Evolutionary conservation across 2,797 vertebrate genomes (phyloP).

Genomic region (Syngnathus acus): DNA sequence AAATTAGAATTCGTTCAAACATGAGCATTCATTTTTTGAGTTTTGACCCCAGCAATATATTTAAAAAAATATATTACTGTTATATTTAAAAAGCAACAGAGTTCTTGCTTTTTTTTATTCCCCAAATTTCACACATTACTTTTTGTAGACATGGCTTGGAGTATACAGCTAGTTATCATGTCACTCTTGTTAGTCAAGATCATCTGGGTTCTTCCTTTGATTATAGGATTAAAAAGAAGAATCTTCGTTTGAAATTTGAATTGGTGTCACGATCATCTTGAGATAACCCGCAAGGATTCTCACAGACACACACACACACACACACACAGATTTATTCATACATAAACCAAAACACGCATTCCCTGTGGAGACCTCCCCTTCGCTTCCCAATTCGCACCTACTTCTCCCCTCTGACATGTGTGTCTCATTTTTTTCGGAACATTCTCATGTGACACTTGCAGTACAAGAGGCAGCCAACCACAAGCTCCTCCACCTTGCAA

Average conservation of each 20-base stretch:
- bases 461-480: constrained; percentile 70
- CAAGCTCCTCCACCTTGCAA: constrained; percentile 21
- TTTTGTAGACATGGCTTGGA: background rate
- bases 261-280: too few species aligned
- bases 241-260: background rate
- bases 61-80: background rate
- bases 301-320: constrained; percentile 16
- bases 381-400: constrained; percentile 72
- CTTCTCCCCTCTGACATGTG: constrained; percentile 61
- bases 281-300: background rate
- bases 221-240: background rate
- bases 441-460: constrained; percentile 73
- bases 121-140: background rate
- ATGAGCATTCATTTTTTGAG: background rate
- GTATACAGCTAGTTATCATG: background rate
- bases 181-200: background rate
- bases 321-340: constrained; percentile 12
- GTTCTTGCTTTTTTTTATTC: background rate
- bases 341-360: constrained; percentile 23
- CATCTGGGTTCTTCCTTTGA: background rate
- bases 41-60: background rate
- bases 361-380: constrained; percentile 55
- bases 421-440: constrained; percentile 70
- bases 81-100: background rate
- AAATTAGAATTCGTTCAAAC: background rate